These are phyloP conservation scores for Rhincodon typus DNA, from an alignment of 2,797 vertebrate species.

Conservation along the genomic window DNA sequence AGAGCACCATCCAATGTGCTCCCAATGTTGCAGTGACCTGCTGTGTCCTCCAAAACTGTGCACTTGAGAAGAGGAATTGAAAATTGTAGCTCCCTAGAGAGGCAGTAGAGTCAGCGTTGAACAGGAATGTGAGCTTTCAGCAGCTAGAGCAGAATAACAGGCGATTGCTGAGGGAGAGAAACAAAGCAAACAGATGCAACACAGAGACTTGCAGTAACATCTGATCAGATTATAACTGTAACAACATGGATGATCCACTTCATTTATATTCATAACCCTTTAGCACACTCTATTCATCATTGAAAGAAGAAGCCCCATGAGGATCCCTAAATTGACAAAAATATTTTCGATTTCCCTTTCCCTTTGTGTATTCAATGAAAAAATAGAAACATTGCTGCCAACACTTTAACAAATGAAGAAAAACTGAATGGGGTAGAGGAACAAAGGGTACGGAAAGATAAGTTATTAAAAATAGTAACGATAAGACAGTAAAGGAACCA, in stretches of 20 bases:
- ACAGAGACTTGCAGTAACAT: not conserved
- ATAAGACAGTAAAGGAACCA: not conserved
- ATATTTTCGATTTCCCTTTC: not conserved
- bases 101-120: not conserved
- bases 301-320: not conserved
- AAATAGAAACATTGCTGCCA: not conserved
- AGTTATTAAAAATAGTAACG: not conserved
- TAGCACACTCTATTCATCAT: not conserved
- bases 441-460: not conserved
- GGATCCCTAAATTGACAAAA: not conserved
- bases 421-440: not conserved
- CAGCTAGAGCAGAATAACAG: not conserved
- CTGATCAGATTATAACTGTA: not conserved
- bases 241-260: not conserved
- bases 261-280: slow-evolving; percentile 1
- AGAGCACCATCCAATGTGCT: not conserved
- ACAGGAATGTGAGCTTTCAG: not conserved
- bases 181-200: not conserved
- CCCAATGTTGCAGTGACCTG: not conserved
- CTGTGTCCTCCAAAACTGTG: not conserved
- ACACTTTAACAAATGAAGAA: not conserved
- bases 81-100: not conserved
- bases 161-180: not conserved
- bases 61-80: not conserved
- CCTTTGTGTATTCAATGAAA: not conserved